Percentiles rank a stretch among this genome's conserved stretches.
Conservation (phyloP, 1,140 invertebrate genomes). For the Trachymyrmex septentrionalis region DNA sequence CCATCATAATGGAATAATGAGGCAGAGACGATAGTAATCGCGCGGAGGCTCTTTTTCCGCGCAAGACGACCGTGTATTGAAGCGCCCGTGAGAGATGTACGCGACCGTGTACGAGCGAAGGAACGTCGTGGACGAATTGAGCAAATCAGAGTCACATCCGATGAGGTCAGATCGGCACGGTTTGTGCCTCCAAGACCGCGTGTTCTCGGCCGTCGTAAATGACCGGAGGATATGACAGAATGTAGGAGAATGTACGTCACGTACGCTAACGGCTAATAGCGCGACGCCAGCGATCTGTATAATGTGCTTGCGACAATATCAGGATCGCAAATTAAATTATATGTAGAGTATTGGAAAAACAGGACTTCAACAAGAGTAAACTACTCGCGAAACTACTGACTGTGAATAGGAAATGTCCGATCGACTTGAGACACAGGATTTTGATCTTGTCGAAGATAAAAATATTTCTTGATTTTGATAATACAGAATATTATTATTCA, state of each 20-base stretch:
- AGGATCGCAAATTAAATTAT: background rate
- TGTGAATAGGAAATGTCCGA: background rate
- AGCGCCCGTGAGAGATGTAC: slow-evolving; percentile 73
- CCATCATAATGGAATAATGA: slow-evolving; percentile 86
- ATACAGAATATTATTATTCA: background rate
- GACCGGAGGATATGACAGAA: slow-evolving; percentile 46
- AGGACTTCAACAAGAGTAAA: background rate
- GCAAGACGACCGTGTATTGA: slow-evolving; percentile 76
- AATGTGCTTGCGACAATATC: background rate
- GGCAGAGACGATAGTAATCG: slow-evolving; percentile 85
- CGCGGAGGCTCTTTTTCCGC: slow-evolving; percentile 81
- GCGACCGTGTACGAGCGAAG: slow-evolving; percentile 61
- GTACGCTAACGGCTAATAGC: background rate
- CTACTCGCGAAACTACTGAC: background rate
- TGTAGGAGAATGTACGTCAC: slow-evolving; percentile 28
- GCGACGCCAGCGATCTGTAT: background rate
- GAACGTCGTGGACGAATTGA: slow-evolving; percentile 84
- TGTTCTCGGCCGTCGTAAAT: slow-evolving; percentile 35
- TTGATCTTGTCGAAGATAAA: background rate
- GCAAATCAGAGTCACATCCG: slow-evolving; percentile 86
- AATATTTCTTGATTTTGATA: background rate
- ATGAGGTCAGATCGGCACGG: slow-evolving; percentile 83
- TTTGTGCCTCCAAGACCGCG: slow-evolving; percentile 77
- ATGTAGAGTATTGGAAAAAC: background rate
- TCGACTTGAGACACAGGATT: background rate